These are phyloP conservation scores for Hypanus sabinus DNA, from an alignment of 2,113 vertebrate species.

Conservation along the genomic window DNA sequence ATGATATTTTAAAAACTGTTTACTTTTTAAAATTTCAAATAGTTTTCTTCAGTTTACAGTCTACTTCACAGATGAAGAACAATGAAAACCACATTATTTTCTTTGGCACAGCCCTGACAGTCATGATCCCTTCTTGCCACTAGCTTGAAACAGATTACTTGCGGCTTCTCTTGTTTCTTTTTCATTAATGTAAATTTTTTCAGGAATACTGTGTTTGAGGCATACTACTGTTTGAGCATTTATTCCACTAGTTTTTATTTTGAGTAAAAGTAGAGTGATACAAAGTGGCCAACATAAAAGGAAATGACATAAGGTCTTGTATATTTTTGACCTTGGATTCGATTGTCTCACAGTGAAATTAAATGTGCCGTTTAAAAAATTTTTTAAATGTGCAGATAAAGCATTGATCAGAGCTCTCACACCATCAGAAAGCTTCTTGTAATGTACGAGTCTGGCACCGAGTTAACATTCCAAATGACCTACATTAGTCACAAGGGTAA, in stretches of 20 bases:
- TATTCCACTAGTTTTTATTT: background rate
- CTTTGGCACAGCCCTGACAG: background rate
- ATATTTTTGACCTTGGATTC: background rate
- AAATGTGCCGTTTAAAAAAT: background rate
- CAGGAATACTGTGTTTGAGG: background rate
- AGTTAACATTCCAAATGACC: background rate
- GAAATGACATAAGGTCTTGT: background rate
- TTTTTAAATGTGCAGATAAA: background rate
- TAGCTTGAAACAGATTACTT: background rate
- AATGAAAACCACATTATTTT: background rate
- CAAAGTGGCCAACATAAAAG: background rate
- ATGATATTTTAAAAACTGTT: background rate
- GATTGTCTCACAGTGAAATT: background rate
- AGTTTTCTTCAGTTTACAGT: background rate
- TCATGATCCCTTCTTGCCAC: background rate
- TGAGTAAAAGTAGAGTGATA: background rate
- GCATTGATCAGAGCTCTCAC: background rate
- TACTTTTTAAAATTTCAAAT: background rate
- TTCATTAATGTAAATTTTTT: background rate
- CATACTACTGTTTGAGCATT: background rate
- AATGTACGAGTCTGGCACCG: background rate
- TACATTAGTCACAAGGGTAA: background rate
- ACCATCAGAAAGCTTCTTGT: background rate
- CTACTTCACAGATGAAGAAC: background rate
- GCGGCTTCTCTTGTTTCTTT: background rate